A percentile compares a stretch with the other conserved stretches of the same genome.
These are phyloP conservation scores for Sminthurinus aureus DNA, from an alignment of 2,888 invertebrate genomes.

Conservation along the genomic window DNA sequence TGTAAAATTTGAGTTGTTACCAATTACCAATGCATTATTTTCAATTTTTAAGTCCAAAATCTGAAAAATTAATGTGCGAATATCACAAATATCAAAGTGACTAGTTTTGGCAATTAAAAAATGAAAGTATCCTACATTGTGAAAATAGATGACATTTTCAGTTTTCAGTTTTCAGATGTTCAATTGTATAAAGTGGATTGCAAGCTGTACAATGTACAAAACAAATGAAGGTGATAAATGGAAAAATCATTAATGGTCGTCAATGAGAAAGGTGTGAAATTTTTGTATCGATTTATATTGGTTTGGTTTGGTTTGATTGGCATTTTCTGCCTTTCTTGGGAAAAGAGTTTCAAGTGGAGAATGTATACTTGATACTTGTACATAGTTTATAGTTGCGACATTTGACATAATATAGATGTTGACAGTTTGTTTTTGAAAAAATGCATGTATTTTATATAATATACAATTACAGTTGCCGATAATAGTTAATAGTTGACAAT, in stretches of 20 bases:
- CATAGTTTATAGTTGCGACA: background rate
- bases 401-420: background rate
- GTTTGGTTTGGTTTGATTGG: too few species aligned
- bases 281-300: conserved; percentile 14
- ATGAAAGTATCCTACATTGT: too few species aligned
- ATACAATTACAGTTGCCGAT: background rate
- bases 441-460: background rate
- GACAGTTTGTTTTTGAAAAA: background rate
- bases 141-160: too few species aligned
- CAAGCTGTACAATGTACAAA: conserved; percentile 18
- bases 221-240: conserved; percentile 26
- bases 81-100: too few species aligned
- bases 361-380: background rate
- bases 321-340: conserved; percentile 9
- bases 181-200: background rate
- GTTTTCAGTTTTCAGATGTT: too few species aligned
- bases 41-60: too few species aligned
- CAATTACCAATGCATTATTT: too few species aligned
- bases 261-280: conserved; percentile 36
- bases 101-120: too few species aligned
- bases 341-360: conserved; percentile 18
- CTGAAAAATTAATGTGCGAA: too few species aligned
- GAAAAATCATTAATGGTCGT: conserved; percentile 39
- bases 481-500: background rate
- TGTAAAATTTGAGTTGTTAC: too few species aligned